Base-by-base conservation (phyloP, 2,797 vertebrate species). In the Paratrypauchen microcephalus region DNA sequence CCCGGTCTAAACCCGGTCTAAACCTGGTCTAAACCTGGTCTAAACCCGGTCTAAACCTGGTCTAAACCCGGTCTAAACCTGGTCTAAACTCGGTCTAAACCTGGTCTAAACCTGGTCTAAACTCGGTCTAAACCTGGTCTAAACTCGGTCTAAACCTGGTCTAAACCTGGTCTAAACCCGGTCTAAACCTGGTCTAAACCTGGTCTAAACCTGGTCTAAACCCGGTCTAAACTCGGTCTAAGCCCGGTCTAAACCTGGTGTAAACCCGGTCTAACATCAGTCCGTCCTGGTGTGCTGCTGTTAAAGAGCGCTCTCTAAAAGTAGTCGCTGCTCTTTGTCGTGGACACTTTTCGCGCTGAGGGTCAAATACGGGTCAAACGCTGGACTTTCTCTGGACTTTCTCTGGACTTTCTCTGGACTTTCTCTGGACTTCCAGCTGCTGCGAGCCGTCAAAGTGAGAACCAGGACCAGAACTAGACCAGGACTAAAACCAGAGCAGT, bases 331-430 rank as follows among this genome's bases (percentile, higher is more conserved):
- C 30, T 61, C 59, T 61, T 61, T 61, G 32, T 11, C 59, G 39
- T 32, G 11, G 59, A 61, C 59, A 61, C 59, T 61, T 61, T 61
- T 61, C 59, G 11, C 59, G 71, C 78, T 73, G 69, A 21, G 18
- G 18, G 75, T 45, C 54, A 45, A 54, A 28, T 4, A 54, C 67
- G 66, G 18, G 75, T 75, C 9, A 56, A 76, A 56, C 57, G 23
- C 6, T 2, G 21, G 55, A 93, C 93, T 93, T 93, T 93, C 89
- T 86, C 83, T 89, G 92, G 83, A 88, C 84, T 68, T 71, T n/a
- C n/a, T n/a, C 6, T 2, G 21, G 55, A 93, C 93, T 93, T 93
- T 93, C 89, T 86, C 6, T 2, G 21, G 55, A 93, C 93, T 93
- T 93, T 93, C 89, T 86, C 83, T 89, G 92, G 83, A 88, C 84